Evolutionary conservation across 2,797 vertebrate species (phyloP).

Genomic region (Phoebastria nigripes): DNA sequence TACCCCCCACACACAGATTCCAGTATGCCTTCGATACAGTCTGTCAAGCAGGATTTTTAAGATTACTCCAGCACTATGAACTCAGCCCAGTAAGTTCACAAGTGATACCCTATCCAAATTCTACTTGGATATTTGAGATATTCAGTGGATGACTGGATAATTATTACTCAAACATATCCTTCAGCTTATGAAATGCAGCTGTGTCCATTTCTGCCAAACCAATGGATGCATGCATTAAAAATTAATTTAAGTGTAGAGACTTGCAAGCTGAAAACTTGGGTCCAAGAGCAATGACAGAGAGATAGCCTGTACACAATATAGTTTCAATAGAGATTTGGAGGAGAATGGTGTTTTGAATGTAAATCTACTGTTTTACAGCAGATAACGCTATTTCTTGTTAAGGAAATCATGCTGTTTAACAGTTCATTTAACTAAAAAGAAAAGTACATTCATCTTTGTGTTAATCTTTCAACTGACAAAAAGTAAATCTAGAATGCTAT

Average conservation of each 20-base stretch:
- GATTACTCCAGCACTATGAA: background rate
- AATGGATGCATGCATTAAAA: background rate
- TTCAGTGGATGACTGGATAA: background rate
- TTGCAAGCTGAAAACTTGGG: background rate
- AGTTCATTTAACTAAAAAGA: background rate
- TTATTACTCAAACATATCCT: background rate
- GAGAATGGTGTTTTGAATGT: background rate
- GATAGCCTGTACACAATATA: accelerated
- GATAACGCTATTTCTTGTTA: background rate
- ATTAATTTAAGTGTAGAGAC: background rate
- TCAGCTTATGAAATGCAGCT: background rate
- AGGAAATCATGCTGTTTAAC: background rate
- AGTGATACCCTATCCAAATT: background rate
- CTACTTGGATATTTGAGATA: background rate
- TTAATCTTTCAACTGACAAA: background rate
- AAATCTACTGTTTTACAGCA: background rate
- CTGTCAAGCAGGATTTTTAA: background rate
- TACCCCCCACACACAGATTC: accelerated
- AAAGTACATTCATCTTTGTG: background rate
- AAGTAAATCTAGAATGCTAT: background rate
- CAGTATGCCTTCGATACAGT: background rate
- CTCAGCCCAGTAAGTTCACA: background rate
- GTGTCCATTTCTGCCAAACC: background rate
- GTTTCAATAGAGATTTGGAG: background rate
- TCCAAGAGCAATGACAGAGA: background rate